These are phyloP conservation scores for Netelia fuscicornis DNA, from an alignment of 2,888 invertebrate species.

Conservation along the genomic window DNA sequence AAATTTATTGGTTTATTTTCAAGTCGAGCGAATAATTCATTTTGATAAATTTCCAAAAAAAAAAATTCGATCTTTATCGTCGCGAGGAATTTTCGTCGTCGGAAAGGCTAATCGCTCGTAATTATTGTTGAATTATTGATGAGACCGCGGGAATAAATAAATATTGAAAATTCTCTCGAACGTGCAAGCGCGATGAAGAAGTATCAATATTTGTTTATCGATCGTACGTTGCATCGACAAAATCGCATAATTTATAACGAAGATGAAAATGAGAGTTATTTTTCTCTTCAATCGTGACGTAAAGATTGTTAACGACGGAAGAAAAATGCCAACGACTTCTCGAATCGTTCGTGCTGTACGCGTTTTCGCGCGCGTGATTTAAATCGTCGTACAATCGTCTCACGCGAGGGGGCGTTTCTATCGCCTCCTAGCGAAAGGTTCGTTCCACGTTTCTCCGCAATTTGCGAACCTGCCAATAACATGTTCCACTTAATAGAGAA, in stretches of 20 bases:
- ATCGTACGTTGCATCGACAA: neutral
- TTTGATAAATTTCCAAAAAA: too few relatives aligned
- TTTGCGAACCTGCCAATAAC: conserved; percentile 75
- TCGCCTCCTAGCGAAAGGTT: conserved; percentile 39
- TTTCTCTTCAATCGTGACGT: conserved; percentile 10
- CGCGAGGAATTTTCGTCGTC: too few relatives aligned
- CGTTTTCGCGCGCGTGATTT: neutral
- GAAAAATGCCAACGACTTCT: conserved; percentile 48
- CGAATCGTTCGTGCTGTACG: conserved; percentile 2
- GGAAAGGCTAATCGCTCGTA: neutral
- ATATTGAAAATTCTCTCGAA: neutral
- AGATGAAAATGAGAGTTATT: neutral
- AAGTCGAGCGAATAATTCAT: too few relatives aligned
- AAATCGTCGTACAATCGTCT: conserved; percentile 29
- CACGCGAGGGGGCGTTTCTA: conserved; percentile 10
- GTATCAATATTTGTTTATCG: conserved; percentile 1
- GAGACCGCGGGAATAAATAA: neutral
- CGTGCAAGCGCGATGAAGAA: neutral
- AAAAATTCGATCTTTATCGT: too few relatives aligned
- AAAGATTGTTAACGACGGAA: conserved; percentile 52
- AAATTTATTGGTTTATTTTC: neutral
- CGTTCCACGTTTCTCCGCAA: conserved; percentile 63
- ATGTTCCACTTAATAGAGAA: conserved; percentile 71
- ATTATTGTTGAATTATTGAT: conserved; percentile 9
- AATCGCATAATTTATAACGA: conserved; percentile 4